Evolutionary conservation across 2,113 vertebrate genomes (phyloP).

Genomic region (Apodemus sylvaticus): DNA sequence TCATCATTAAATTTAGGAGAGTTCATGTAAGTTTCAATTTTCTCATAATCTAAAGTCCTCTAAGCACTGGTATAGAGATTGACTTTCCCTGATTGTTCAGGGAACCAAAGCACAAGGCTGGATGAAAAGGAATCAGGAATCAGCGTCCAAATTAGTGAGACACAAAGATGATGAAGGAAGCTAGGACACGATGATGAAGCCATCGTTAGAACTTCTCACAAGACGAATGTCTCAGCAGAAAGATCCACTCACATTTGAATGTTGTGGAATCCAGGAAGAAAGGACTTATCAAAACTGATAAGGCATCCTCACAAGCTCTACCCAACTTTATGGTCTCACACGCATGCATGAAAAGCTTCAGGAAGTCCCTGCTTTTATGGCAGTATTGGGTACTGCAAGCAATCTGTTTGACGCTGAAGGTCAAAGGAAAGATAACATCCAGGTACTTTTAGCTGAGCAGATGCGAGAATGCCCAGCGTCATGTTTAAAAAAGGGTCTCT

Average conservation of each 20-base stretch:
- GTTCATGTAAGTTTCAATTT: neutral
- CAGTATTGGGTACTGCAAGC: neutral
- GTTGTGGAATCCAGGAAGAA: neutral
- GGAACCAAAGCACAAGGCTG: neutral
- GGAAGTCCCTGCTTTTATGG: neutral
- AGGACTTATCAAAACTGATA: neutral
- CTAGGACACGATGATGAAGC: neutral
- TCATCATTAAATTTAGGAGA: constrained; percentile 27
- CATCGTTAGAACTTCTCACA: constrained; percentile 24
- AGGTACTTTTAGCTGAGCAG: neutral
- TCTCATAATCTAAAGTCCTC: neutral
- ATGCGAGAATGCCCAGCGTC: neutral
- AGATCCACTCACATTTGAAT: neutral
- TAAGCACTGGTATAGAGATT: neutral
- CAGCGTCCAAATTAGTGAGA: neutral
- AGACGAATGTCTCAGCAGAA: constrained; percentile 20
- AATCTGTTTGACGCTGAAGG: neutral
- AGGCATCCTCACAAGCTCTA: neutral
- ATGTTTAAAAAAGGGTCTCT: neutral
- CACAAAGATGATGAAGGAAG: neutral
- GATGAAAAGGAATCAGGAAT: neutral
- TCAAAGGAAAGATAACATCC: neutral
- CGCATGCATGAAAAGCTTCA: neutral
- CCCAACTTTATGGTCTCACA: neutral
- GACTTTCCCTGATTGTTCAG: neutral